These are phyloP conservation scores for Heterochromis multidens DNA, from an alignment of 2,113 vertebrate species.

Conservation along the genomic window DNA sequence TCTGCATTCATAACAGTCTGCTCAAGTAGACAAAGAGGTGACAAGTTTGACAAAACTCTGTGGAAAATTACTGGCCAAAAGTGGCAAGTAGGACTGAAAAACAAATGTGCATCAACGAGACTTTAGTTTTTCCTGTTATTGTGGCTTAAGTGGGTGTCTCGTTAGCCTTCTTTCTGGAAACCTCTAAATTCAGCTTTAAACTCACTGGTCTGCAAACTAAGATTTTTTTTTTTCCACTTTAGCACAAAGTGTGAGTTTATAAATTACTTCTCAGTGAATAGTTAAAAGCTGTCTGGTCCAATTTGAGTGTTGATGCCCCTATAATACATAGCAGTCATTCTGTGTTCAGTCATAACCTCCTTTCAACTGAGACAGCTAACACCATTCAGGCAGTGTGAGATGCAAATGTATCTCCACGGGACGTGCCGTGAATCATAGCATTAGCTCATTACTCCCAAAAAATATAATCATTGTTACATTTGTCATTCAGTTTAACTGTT, in stretches of 20 bases:
- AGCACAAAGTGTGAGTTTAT: not conserved
- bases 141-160: not conserved
- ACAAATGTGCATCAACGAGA: not conserved
- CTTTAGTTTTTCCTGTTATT: not conserved
- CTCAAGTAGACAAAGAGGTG: not conserved
- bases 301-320: not conserved
- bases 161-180: not conserved
- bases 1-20: not conserved
- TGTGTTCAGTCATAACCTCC: not conserved
- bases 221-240: not conserved
- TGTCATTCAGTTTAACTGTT: not conserved
- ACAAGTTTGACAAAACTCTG: not conserved
- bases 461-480: not conserved
- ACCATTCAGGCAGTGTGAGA: not conserved
- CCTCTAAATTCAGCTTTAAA: not conserved
- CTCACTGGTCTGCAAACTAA: not conserved
- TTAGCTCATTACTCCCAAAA: not conserved
- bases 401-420: not conserved
- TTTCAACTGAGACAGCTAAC: not conserved
- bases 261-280: not conserved
- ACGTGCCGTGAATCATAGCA: not conserved
- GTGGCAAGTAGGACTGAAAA: not conserved
- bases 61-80: not conserved
- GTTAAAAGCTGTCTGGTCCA: not conserved
- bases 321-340: not conserved